Percentiles rank a stretch among this genome's conserved stretches.
Conservation (phyloP, 2,888 invertebrate genomes). For the Criorhina ranunculi region DNA sequence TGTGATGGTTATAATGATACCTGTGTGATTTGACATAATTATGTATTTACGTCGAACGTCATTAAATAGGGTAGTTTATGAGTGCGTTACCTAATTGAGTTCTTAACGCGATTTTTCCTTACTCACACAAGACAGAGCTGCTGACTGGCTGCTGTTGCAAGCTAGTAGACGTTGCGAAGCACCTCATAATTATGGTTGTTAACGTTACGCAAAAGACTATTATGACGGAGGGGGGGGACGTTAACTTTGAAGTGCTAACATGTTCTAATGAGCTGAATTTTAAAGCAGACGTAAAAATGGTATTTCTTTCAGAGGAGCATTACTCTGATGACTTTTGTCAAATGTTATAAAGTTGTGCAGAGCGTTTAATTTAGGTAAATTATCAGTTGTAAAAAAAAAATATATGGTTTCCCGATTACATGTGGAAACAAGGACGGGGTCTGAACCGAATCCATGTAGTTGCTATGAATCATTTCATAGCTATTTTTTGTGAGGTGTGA, state of each 20-base stretch:
- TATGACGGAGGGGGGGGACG: constrained; percentile 8
- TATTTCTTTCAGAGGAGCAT: background rate
- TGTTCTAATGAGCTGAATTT: constrained; percentile 34
- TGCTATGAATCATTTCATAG: no score
- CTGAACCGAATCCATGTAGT: no score
- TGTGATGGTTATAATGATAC: constrained; percentile 68
- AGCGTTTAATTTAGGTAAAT: no score
- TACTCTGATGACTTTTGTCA: no score
- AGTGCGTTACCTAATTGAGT: constrained; percentile 71
- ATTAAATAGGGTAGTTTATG: constrained; percentile 67
- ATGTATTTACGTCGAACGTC: constrained; percentile 72
- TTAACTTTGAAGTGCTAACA: constrained; percentile 39
- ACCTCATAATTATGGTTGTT: constrained; percentile 49
- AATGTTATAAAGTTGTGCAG: no score
- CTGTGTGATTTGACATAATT: constrained; percentile 76
- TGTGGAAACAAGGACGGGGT: no score
- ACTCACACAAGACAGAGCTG: background rate
- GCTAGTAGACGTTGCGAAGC: constrained; percentile 27
- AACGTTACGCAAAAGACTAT: constrained; percentile 42
- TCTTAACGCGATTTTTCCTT: constrained; percentile 53
- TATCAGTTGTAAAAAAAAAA: no score
- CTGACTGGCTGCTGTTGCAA: constrained; percentile 2
- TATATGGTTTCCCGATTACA: no score
- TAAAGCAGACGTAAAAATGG: background rate
- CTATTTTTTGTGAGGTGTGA: no score